phyloP scores from a whole-genome alignment of 64 coral and sea anemone species.

The Pocillopora verrucosa region DNA sequence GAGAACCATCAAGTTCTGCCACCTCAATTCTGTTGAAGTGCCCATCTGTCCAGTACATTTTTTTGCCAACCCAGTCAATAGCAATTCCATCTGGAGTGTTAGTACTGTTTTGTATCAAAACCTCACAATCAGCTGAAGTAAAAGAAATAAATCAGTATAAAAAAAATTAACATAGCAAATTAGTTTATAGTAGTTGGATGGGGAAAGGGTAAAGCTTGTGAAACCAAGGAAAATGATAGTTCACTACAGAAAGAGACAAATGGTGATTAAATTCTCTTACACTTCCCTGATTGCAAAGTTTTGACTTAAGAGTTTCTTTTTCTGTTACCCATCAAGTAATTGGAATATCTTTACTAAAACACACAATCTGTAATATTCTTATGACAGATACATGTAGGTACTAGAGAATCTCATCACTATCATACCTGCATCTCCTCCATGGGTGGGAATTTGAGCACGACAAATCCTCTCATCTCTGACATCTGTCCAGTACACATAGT shows the following conservation, averaged over 20 bases:
- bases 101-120: constrained; percentile 2
- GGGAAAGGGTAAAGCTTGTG: too few species aligned
- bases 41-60: constrained; percentile 66
- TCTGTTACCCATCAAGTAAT: too few species aligned
- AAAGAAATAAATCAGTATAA: neutral
- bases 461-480: constrained; percentile 55
- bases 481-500: constrained; percentile 79
- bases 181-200: too few species aligned
- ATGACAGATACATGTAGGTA: too few species aligned
- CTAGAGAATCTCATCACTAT: neutral
- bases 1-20: constrained; percentile 65
- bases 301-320: too few species aligned
- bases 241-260: too few species aligned
- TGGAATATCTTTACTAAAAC: too few species aligned
- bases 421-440: neutral
- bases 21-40: constrained; percentile 70
- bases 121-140: constrained; percentile 4
- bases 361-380: too few species aligned
- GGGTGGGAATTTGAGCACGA: constrained; percentile 33
- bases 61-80: constrained; percentile 51
- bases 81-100: constrained; percentile 42
- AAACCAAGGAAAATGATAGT: too few species aligned
- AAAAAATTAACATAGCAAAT: too few species aligned
- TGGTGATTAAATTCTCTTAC: too few species aligned
- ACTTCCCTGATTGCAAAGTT: too few species aligned